Evolutionary conservation across 2,113 vertebrate species (phyloP).

Genomic region (Helogale parvula): DNA sequence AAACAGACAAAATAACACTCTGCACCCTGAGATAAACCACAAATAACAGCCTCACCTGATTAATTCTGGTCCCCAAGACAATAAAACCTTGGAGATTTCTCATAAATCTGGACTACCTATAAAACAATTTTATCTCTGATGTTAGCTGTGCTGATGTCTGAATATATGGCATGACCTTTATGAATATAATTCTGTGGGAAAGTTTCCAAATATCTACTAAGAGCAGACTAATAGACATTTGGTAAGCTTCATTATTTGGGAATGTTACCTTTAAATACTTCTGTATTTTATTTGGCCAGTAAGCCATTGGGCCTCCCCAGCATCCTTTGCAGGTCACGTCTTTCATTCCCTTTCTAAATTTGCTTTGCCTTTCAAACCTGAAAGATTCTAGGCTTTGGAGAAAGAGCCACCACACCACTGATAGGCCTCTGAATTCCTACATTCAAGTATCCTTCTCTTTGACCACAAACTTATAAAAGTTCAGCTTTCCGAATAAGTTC

Average conservation of each 20-base stretch:
- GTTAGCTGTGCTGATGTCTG: neutral
- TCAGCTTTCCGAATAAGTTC: neutral
- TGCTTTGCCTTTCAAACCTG: neutral
- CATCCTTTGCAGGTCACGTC: neutral
- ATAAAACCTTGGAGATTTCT: neutral
- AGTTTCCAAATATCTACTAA: neutral
- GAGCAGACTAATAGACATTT: neutral
- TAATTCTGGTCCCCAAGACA: neutral
- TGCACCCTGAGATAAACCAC: neutral
- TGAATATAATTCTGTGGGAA: neutral
- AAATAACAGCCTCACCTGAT: neutral
- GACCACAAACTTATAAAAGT: neutral
- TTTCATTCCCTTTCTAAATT: neutral
- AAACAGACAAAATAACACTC: neutral
- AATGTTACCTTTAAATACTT: neutral
- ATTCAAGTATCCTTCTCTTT: neutral
- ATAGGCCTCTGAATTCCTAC: neutral
- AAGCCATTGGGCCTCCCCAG: neutral
- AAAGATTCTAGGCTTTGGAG: neutral
- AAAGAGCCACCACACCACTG: neutral
- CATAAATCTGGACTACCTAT: neutral
- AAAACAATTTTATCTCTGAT: neutral
- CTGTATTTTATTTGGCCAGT: neutral
- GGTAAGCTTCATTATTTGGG: neutral
- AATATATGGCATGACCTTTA: conserved; percentile 1